A percentile compares a stretch with the other conserved stretches of the same genome.
Evolutionary conservation across 2,888 invertebrate species (phyloP).

Genomic region (Volucella inanis): DNA sequence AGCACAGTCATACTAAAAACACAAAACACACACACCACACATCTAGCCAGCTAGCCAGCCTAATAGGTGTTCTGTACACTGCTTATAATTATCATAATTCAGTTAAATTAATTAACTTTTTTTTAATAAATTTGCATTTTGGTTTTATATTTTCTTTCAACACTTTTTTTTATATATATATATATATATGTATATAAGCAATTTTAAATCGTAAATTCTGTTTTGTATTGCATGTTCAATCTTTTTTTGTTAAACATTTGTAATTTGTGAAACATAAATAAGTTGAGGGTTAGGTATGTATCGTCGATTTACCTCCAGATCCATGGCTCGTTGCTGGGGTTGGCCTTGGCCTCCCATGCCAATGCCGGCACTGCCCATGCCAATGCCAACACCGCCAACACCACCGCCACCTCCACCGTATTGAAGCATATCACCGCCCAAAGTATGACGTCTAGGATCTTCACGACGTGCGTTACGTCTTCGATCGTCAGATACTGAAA

Average conservation of each 20-base stretch:
- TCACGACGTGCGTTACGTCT: conserved; percentile 86
- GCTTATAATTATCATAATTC: no score
- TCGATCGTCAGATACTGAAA: conserved; percentile 80
- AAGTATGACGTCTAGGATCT: conserved; percentile 92
- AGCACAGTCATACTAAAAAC: conserved; percentile 43
- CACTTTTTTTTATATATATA: conserved; percentile 6
- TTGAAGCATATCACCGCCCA: conserved; percentile 90
- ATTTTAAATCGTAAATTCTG: conserved; percentile 29
- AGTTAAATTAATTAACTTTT: neutral
- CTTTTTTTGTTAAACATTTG: conserved; percentile 61
- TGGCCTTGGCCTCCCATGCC: conserved; percentile 82
- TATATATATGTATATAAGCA: conserved; percentile 19
- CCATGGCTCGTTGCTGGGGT: conserved; percentile 87
- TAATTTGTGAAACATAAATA: conserved; percentile 70
- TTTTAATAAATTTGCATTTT: conserved; percentile 34
- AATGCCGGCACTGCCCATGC: conserved; percentile 82
- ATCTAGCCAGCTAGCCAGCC: conserved; percentile 28
- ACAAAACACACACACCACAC: conserved; percentile 39
- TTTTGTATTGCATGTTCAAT: conserved; percentile 25
- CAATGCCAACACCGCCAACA: conserved; percentile 76
- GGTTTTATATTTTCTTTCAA: neutral
- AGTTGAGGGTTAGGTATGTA: conserved; percentile 68
- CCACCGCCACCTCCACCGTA: conserved; percentile 79
- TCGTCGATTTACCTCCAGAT: conserved; percentile 87
- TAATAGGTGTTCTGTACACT: neutral